Base-by-base conservation (phyloP, 2,797 vertebrate species). In the Poecilia picta region DNA sequence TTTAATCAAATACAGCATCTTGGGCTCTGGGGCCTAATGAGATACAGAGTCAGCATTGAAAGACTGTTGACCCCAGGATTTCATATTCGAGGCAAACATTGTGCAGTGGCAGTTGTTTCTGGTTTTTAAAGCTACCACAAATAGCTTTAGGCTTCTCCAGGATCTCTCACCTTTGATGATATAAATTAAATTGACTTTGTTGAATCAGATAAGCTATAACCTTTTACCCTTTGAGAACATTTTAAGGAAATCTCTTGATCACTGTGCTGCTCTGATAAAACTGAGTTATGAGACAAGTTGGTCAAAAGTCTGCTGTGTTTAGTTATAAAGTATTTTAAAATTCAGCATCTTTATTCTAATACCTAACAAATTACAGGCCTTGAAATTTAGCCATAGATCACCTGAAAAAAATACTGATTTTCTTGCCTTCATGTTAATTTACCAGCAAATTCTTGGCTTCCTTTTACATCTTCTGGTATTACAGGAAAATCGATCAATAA, bases 1-100 rank as follows among this genome's bases (percentile, higher is more conserved):
- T 91, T 92, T 92, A 93, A 92, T 93, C 83, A 84, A 87, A 90
- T 84, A 79, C 91, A 94, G 93, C 78, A 89, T 83, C 57, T 71
- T 5, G 72, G 79, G 77, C 78, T 89, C 85, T 75, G 87, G 82
- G 78, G 62, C 89, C 83, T 92, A 94, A 93, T 87, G 77, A 87
- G 85, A 93, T 1, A 75, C 93, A 94, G 93, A 89, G 74, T 68
- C 66, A 23, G 78, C 76, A 88, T 82, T 88, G 86, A 92, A 90
- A 90, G 79, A 89, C 41, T 59, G 11, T 77, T 20, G 49, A 84
- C 79, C 85, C 89, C 72, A 43, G 71, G 86, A 80, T 84, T 87
- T 82, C 68, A 78, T 86, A 80, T 85, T 12, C 23, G 73, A 88
- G 64, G 81, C 80, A 62, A 89, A 89, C 74, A 59, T 73, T 74